phyloP scores from a whole-genome alignment of 2,113 vertebrate genomes.

The Coracopsis vasa region DNA sequence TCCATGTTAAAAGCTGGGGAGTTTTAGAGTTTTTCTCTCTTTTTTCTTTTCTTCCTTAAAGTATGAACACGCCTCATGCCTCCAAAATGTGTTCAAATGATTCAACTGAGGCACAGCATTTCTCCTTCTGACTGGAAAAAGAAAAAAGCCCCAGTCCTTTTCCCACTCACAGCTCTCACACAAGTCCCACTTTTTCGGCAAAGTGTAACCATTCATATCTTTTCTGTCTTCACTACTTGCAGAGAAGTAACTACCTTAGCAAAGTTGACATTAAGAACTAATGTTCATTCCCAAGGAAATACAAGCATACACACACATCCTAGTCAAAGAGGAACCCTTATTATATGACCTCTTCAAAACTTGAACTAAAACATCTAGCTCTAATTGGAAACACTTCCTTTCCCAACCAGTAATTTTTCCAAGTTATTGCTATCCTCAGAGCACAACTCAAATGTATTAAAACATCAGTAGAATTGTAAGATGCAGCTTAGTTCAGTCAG shows the following conservation, averaged over 20 bases:
- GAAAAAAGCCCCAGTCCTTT: neutral
- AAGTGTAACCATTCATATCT: neutral
- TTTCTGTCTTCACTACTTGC: neutral
- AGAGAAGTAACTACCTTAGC: neutral
- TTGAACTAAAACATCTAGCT: constrained; percentile 15
- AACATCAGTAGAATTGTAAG: neutral
- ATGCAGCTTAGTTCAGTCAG: neutral
- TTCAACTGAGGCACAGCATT: neutral
- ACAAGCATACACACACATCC: neutral
- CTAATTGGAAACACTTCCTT: constrained; percentile 67
- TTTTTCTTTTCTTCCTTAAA: neutral
- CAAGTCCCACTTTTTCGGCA: neutral
- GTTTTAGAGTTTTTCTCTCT: neutral
- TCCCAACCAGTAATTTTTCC: neutral
- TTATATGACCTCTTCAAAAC: constrained; percentile 16
- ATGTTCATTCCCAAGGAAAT: constrained; percentile 36
- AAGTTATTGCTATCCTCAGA: constrained; percentile 3
- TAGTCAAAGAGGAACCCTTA: constrained; percentile 31
- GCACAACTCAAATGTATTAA: neutral
- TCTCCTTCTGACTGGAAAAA: neutral
- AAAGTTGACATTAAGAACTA: neutral
- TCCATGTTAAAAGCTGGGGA: rapidly evolving
- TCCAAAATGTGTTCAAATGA: neutral
- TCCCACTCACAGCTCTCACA: neutral
- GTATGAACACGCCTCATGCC: neutral